Evolutionary conservation across 2,113 vertebrate species (phyloP).

Genomic region (Nothobranchius kuhntae): DNA sequence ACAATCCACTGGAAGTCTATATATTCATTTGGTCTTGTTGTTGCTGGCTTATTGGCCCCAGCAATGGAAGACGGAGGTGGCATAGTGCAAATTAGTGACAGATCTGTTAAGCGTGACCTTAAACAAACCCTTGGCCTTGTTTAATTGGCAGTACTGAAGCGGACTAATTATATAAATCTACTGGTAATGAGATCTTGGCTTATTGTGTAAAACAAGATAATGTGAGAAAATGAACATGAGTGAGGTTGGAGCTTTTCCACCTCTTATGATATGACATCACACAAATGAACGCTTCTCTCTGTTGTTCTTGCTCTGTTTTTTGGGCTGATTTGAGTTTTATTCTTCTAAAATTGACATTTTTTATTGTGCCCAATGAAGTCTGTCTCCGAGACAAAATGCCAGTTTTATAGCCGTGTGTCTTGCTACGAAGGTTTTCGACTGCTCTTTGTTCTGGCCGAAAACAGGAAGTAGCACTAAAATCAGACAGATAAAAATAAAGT

Average conservation of each 20-base stretch:
- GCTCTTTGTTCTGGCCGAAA: no score
- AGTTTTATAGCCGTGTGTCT: no score
- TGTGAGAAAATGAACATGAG: slow-evolving; percentile 80
- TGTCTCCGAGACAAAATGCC: no score
- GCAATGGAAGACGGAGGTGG: slow-evolving; percentile 71
- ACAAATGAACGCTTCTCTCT: slow-evolving; percentile 17
- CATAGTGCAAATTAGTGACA: slow-evolving; percentile 79
- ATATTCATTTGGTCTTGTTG: slow-evolving; percentile 56
- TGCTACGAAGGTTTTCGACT: no score
- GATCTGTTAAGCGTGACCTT: slow-evolving; percentile 88
- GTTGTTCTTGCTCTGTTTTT: slow-evolving; percentile 13
- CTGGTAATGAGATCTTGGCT: slow-evolving; percentile 87
- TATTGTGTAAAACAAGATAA: slow-evolving; percentile 87
- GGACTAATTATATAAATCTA: slow-evolving; percentile 87
- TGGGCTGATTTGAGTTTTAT: slow-evolving; percentile 2
- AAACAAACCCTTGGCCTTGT: slow-evolving; percentile 86
- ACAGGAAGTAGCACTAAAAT: no score
- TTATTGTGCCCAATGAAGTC: background rate
- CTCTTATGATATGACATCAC: slow-evolving; percentile 1
- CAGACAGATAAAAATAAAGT: no score
- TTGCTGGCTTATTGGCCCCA: slow-evolving; percentile 58
- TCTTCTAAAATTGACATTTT: slow-evolving; percentile 2
- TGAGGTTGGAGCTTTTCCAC: slow-evolving; percentile 48
- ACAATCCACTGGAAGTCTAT: slow-evolving; percentile 51
- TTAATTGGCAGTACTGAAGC: slow-evolving; percentile 86